Evolutionary conservation across 1,140 invertebrate species (phyloP), one percentile per base, ranked within the genome.

Genomic region (Trissolcus basalis): DNA sequence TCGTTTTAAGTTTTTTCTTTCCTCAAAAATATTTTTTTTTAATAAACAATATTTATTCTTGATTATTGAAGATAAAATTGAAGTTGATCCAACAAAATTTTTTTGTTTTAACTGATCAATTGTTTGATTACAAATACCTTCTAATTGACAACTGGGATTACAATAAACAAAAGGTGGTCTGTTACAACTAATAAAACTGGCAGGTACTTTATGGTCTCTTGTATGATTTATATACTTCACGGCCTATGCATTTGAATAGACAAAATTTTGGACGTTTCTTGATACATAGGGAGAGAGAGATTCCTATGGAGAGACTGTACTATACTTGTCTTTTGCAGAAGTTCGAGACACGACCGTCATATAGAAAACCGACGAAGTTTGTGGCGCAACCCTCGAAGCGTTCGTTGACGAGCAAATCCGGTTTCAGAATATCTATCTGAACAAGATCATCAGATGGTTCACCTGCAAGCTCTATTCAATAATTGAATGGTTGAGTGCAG

Each of bases 231-330:
- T 61, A 44, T 59, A 68, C 47, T 67, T 55, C n/a, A 15, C 44
- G 55, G 39, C 54, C 39, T 50, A 51, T 12, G 48, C 39, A 43
- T 16, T 10, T 58, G 11, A 69, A 60, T 47, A 59, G 41, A 35
- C 13, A 33, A 63, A 50, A 71, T 55, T 54, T 56, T 71, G 51
- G 50, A 55, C 27, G 32, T 44, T 71, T 50, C 51, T 55, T 33
- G 7, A 27, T 54, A 19, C 39, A 33, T 11, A 36, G 19, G 6
- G 19, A 27, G 19, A 27, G 19, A 70, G 94, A 96, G 0, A 89
- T 94, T 0, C 94, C 95, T 64, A 93, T 94, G 1, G 94, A 96
- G 86, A 96, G 87, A 91, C 91, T 43, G 68, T 96, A n/a, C 85
- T 96, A 10, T 81, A 27, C 19, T 27, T 94, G 1, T 90, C 90